Base-by-base conservation (phyloP, 1,140 invertebrate genomes). In the Conus ventricosus region DNA sequence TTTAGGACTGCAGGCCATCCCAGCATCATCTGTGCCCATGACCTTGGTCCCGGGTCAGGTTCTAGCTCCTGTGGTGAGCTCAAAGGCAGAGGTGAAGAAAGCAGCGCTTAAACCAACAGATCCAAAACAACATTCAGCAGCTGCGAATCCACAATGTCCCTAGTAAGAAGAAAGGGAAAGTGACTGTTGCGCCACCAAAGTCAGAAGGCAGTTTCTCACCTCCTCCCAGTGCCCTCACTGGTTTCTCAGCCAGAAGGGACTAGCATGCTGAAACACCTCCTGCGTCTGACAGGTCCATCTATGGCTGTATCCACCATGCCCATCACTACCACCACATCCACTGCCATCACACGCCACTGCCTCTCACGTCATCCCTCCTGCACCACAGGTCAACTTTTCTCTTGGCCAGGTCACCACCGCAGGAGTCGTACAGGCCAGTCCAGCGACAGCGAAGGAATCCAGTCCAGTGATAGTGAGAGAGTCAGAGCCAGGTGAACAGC, bases 231-330 rank as follows among this genome's bases (percentile, higher is more conserved):
- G 54, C 55, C 20, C 55, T 39, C 15, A 17, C 55, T 63, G 23
- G 23, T 84, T 23, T 17, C 82, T 10, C 82, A 60, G 57, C 82
- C 82, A 8, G 82, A 84, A 78, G 85, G 85, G 8, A 78, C 54
- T 20, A 87, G 85, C 71, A 87, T 87, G 85, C 54, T 87, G 53
- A 87, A 87, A 78, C 85, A 87, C 27, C 51, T 87, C 51, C 75
- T 87, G 51, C 85, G 85, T 25, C 71, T 87, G 51, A 87, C 85
- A 55, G 67, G 85, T 6, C 85, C 85, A 10, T 5, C 51, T 51
- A 25, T 55, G 71, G 5, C 71, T 6, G 57, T 71, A 0, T 20
- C 67, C 17, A 20, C 51, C 76, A 78, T 53, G 8, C 5, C 51
- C 10, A 5, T 54, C 54, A 55, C 54, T 23, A 25, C 60, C 39